A percentile compares a stretch with the other conserved stretches of the same genome.
Evolutionary conservation across 1,140 invertebrate genomes (phyloP).

Genomic region (Samia ricini): DNA sequence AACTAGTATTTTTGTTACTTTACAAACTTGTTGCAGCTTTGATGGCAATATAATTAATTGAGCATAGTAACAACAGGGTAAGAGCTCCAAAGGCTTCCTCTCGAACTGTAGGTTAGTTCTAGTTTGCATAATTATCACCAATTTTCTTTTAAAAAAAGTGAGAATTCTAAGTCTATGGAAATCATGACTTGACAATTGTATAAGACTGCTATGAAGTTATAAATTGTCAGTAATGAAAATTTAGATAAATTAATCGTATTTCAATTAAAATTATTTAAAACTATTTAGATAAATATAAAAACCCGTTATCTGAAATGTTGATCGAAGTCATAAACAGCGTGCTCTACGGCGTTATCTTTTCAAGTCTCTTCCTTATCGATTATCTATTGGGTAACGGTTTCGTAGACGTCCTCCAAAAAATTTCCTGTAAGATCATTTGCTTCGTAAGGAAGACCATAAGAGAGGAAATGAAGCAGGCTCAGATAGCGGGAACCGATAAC

Average conservation of each 20-base stretch:
- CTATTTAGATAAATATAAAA: not conserved
- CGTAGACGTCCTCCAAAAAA: slow-evolving; percentile 33
- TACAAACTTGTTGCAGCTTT: too few relatives aligned
- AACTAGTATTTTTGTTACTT: too few relatives aligned
- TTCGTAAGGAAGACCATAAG: slow-evolving; percentile 37
- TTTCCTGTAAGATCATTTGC: slow-evolving; percentile 40
- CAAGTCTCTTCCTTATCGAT: slow-evolving; percentile 45
- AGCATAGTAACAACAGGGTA: too few relatives aligned
- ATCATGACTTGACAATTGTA: not conserved
- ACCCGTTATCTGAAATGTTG: slow-evolving; percentile 30
- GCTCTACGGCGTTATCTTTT: slow-evolving; percentile 35
- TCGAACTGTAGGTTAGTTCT: too few relatives aligned
- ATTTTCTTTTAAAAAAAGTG: too few relatives aligned
- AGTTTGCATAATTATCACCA: too few relatives aligned
- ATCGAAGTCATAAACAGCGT: slow-evolving; percentile 20
- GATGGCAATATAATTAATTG: too few relatives aligned
- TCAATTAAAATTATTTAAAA: slow-evolving; percentile 12
- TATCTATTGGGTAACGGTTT: slow-evolving; percentile 55
- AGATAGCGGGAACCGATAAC: slow-evolving; percentile 23
- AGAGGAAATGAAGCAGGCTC: slow-evolving; percentile 33
- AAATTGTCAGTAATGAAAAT: slow-evolving; percentile 8
- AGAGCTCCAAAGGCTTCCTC: too few relatives aligned
- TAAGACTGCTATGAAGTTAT: not conserved
- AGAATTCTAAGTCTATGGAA: not conserved
- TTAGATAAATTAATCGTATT: slow-evolving; percentile 3